A percentile compares a stretch with the other conserved stretches of the same genome.
phyloP scores from a whole-genome alignment of 2,888 invertebrate genomes.

The Macaria notata region DNA sequence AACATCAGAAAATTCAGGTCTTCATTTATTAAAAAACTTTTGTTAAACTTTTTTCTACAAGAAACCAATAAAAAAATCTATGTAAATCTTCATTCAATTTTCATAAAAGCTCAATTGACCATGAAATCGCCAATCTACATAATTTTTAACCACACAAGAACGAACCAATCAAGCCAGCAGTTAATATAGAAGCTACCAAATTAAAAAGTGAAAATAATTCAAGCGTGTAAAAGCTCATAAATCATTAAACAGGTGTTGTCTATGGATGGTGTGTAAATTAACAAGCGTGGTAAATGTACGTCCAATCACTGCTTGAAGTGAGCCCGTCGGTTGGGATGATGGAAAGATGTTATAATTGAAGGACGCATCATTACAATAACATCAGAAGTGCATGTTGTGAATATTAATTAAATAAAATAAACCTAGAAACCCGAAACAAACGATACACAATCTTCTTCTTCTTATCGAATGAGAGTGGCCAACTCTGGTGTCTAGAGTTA shows the following conservation, averaged over 20 bases:
- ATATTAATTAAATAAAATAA: too few relatives aligned
- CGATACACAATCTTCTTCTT: too few relatives aligned
- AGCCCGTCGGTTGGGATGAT: slow-evolving; percentile 13
- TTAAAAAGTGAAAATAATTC: slow-evolving; percentile 41
- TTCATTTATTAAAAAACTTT: too few relatives aligned
- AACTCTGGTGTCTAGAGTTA: too few relatives aligned
- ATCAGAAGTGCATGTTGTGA: too few relatives aligned
- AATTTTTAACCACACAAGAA: slow-evolving; percentile 2
- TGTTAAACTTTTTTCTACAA: too few relatives aligned
- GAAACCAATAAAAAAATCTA: too few relatives aligned
- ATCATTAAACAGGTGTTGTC: slow-evolving; percentile 55
- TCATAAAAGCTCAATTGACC: slow-evolving; percentile 2
- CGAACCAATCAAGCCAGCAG: slow-evolving; percentile 5
- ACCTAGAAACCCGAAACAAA: too few relatives aligned
- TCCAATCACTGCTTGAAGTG: slow-evolving; percentile 53
- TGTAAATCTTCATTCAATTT: not conserved
- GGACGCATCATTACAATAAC: too few relatives aligned
- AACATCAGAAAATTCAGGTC: too few relatives aligned
- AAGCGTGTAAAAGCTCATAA: slow-evolving; percentile 46
- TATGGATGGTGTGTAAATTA: slow-evolving; percentile 55
- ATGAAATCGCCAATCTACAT: slow-evolving; percentile 9
- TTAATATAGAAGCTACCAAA: slow-evolving; percentile 23
- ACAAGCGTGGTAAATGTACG: slow-evolving; percentile 68
- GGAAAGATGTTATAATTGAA: too few relatives aligned
- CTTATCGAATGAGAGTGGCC: too few relatives aligned